Base-by-base conservation (phyloP, 1,140 invertebrate species). In the Mamestra configurata region DNA sequence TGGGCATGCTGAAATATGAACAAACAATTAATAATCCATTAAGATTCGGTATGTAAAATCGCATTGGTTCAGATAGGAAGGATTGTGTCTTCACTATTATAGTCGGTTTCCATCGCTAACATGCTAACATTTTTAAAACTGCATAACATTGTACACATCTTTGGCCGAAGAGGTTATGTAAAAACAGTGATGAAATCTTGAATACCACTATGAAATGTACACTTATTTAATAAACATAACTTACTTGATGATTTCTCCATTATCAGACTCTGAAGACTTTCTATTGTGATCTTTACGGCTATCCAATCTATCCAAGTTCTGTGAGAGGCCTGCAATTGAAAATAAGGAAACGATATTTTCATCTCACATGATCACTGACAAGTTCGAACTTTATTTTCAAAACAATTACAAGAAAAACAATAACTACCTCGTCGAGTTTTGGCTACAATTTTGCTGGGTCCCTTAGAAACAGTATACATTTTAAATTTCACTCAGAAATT, bases 391-490 rank as follows among this genome's bases (percentile, higher is more conserved):
- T 43, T 27, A 31, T 75, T 57, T 51, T 18, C 31, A 77, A 71
- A 68, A 35, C 13, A 81, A 61, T 40, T 78, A 20, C 0, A 55
- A 57, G 20, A 35, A 66, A 22, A 75, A 49, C 49, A 66, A 78
- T 79, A 70, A 92, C 93, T 95, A 98, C 97, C 97, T 96, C 97
- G 96, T 89, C 97, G 96, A 83, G 97, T 97, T 96, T 98, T 98
- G 66, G 97, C 97, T 82, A 98, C 97, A 88, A 98, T 97, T 95
- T 98, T 98, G 94, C 97, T 98, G 68, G 97, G 97, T 75, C 97
- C 97, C 95, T 98, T 98, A 77, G 97, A 97, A 84, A 98, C 97
- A 85, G 97, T 98, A 95, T 98, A 98, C 97, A 98, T 98, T 93
- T 93, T 94, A 91, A 92, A 90, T 92, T 91, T 89, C 81, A 84